phyloP scores from a whole-genome alignment of 2,113 vertebrate genomes.

The Micronycteris hirsuta region DNA sequence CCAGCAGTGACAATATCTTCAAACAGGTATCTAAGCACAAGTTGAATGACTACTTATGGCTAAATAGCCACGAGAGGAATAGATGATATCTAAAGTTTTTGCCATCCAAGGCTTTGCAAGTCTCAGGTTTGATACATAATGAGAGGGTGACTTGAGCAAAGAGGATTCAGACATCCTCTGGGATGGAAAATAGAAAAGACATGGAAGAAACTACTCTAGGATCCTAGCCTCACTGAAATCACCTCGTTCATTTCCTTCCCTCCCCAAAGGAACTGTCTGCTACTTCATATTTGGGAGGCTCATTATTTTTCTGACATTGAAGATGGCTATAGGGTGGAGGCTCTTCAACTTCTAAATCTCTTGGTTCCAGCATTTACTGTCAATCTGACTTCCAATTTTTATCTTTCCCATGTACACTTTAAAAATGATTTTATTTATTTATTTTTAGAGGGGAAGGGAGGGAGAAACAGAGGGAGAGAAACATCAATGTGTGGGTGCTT shows the following conservation, averaged over 20 bases:
- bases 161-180: background rate
- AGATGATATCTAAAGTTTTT: background rate
- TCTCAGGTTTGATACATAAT: background rate
- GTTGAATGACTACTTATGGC: background rate
- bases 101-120: background rate
- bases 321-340: background rate
- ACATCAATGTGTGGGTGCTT: too few species aligned
- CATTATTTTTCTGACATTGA: background rate
- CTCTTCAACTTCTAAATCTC: slow-evolving; percentile 17
- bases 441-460: too few species aligned
- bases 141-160: background rate
- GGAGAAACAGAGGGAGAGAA: too few species aligned
- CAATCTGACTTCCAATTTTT: slow-evolving; percentile 20
- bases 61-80: background rate
- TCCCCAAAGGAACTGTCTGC: background rate
- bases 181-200: background rate
- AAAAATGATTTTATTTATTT: too few species aligned
- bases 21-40: background rate
- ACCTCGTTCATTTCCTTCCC: background rate
- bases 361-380: slow-evolving; percentile 4
- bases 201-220: background rate
- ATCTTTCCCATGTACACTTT: slow-evolving; percentile 17
- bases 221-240: background rate
- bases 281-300: background rate
- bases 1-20: background rate